phyloP scores from a whole-genome alignment of 2,113 vertebrate species.

The Pterocles gutturalis region DNA sequence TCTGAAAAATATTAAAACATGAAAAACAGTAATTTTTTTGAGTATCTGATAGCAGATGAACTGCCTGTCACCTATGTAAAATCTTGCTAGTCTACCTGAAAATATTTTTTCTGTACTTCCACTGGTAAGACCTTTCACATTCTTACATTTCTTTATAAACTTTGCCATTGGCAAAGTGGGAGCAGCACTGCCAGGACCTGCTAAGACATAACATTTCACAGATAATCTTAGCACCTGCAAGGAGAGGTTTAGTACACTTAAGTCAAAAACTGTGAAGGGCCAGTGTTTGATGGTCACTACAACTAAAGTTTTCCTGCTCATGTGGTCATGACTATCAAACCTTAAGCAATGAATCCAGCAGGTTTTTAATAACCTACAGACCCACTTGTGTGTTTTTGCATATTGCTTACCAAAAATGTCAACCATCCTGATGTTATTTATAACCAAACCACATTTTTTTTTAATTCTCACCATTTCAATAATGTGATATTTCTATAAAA shows the following conservation, averaged over 20 bases:
- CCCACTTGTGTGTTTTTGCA: neutral
- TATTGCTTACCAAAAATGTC: neutral
- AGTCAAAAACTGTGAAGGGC: neutral
- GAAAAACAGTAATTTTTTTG: neutral
- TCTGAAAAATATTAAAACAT: neutral
- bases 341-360: neutral
- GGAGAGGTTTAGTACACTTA: neutral
- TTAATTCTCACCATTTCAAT: neutral
- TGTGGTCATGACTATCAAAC: neutral
- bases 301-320: neutral
- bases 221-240: neutral
- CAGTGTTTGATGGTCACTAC: neutral
- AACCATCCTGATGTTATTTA: constrained; percentile 49
- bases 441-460: neutral
- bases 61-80: neutral
- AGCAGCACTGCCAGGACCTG: neutral
- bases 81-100: neutral
- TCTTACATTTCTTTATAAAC: neutral
- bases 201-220: neutral
- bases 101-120: neutral
- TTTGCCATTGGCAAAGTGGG: neutral
- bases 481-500: constrained; percentile 47
- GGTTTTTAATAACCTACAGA: neutral
- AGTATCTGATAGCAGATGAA: neutral
- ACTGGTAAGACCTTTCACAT: neutral